Evolutionary conservation across 2,113 vertebrate species (phyloP).

Genomic region (Dissostichus mawsoni): DNA sequence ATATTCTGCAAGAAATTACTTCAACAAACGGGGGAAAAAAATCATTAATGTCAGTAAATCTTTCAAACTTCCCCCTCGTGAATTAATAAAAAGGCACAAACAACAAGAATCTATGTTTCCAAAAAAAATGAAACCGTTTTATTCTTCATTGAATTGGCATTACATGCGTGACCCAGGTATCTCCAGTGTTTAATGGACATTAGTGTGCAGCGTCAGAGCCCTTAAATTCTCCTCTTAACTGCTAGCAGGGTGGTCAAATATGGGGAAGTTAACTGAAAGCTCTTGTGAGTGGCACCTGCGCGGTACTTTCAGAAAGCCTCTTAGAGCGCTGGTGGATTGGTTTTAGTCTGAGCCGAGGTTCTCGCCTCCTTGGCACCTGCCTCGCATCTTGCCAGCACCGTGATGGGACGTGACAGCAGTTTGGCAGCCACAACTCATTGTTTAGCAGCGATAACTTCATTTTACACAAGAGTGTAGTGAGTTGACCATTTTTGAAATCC

Average conservation of each 20-base stretch:
- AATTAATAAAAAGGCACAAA: background rate
- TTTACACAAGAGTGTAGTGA: constrained; percentile 47
- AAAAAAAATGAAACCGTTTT: constrained; percentile 1
- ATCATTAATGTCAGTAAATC: background rate
- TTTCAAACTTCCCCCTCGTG: background rate
- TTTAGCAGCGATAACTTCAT: constrained; percentile 75
- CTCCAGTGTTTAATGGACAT: constrained; percentile 52
- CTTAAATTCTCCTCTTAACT: constrained; percentile 47
- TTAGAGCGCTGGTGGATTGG: constrained; percentile 80
- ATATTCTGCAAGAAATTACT: background rate
- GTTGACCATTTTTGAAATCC: constrained; percentile 60
- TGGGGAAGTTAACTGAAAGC: constrained; percentile 64
- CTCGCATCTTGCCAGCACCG: constrained; percentile 72
- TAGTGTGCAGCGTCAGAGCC: constrained; percentile 39
- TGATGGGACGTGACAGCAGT: constrained; percentile 79
- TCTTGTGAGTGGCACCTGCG: constrained; percentile 73
- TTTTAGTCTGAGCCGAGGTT: constrained; percentile 78
- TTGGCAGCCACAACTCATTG: constrained; percentile 75
- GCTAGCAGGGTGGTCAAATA: constrained; percentile 67
- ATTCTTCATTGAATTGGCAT: constrained; percentile 26
- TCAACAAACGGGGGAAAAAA: background rate
- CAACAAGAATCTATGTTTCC: constrained; percentile 13
- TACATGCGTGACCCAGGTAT: constrained; percentile 28
- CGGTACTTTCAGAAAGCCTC: constrained; percentile 79
- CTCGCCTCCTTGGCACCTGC: constrained; percentile 76